Percentiles rank a stretch among this genome's conserved stretches.
Evolutionary conservation across 2,797 vertebrate genomes (phyloP).

Genomic region (Sciurus carolinensis): DNA sequence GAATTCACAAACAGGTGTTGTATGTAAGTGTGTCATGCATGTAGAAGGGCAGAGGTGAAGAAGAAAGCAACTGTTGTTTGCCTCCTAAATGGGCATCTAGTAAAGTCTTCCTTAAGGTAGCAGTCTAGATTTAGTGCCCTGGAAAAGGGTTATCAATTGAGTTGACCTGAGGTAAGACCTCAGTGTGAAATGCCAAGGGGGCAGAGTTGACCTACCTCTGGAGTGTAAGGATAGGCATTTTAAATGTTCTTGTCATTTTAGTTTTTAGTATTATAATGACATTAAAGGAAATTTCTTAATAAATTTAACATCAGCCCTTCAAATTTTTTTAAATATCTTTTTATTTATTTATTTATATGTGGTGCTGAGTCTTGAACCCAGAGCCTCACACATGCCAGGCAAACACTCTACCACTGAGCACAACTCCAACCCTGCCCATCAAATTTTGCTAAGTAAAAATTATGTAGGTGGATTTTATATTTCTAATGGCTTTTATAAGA

Average conservation of each 20-base stretch:
- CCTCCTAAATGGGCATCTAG: neutral
- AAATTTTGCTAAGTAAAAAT: slow-evolving; percentile 28
- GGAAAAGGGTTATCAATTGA: slow-evolving; percentile 5
- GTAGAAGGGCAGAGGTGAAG: neutral
- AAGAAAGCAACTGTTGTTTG: neutral
- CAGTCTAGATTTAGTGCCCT: neutral
- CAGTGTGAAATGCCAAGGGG: neutral
- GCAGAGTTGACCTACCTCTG: neutral
- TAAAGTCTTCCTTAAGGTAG: neutral
- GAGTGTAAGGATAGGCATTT: neutral
- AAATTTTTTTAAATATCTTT: neutral
- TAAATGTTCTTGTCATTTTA: neutral
- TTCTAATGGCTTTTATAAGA: neutral
- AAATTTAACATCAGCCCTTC: neutral
- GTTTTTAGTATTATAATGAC: slow-evolving; percentile 19
- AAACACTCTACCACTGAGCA: too few relatives aligned
- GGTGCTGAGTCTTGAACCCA: too few relatives aligned
- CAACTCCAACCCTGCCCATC: neutral
- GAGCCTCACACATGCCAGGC: too few relatives aligned
- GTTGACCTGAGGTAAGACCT: neutral
- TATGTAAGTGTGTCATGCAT: neutral
- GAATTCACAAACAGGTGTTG: neutral
- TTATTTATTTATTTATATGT: too few relatives aligned
- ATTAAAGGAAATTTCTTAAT: slow-evolving; percentile 18
- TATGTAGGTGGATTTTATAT: slow-evolving; percentile 35